Conservation (phyloP, 2,888 invertebrate genomes). For the Mechanitis mazaeus region DNA sequence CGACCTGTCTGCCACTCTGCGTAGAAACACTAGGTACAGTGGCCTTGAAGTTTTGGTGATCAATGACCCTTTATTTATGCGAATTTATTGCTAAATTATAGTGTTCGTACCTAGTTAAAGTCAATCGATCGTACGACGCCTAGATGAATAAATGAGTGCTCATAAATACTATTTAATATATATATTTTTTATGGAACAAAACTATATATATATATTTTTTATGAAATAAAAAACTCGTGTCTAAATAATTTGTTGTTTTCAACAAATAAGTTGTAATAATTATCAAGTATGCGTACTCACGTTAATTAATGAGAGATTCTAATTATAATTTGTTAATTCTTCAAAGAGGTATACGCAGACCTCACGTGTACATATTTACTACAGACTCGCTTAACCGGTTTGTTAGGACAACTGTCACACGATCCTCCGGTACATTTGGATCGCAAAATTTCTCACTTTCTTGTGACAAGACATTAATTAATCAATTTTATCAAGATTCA, state of each 20-base stretch:
- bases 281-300: background rate
- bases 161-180: conserved; percentile 6
- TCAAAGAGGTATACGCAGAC: conserved; percentile 22
- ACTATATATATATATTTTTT: background rate
- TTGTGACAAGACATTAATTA: conserved; percentile 15
- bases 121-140: conserved; percentile 20
- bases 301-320: conserved; percentile 4
- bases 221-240: background rate
- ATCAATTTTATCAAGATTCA: conserved; percentile 8
- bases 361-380: conserved; percentile 26
- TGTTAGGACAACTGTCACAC: conserved; percentile 24
- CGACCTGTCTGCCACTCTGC: conserved; percentile 31
- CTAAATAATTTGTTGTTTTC: background rate
- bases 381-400: conserved; percentile 30
- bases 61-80: conserved; percentile 36
- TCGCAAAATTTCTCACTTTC: conserved; percentile 25
- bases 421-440: conserved; percentile 17
- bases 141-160: conserved; percentile 2
- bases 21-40: conserved; percentile 30
- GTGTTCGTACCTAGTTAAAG: conserved; percentile 23
- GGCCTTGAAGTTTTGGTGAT: conserved; percentile 40
- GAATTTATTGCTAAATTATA: conserved; percentile 32
- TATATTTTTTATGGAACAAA: background rate
- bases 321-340: conserved; percentile 12
- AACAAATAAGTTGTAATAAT: background rate